Base-by-base conservation (phyloP, 1,140 invertebrate species). In the Brachystomella parvula region DNA sequence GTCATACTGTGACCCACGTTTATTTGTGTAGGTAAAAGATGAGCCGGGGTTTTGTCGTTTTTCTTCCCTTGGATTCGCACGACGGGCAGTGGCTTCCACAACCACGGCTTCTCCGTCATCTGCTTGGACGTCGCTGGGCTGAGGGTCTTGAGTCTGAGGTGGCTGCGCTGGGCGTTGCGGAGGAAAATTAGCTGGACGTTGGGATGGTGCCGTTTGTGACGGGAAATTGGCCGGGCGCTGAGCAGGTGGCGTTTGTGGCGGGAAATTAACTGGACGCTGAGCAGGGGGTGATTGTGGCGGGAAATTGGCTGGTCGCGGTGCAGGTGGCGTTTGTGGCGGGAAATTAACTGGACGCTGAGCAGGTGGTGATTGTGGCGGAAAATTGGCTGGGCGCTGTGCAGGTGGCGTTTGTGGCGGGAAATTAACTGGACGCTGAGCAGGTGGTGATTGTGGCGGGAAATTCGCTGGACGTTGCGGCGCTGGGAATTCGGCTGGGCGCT, bases 1-100 rank as follows among this genome's bases (percentile, higher is more conserved):
- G 44, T 67, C 65, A 29, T 62, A 67, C 30, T 56, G 47, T 17
- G 61, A 61, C 39, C 65, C 65, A 31, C 35, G 61, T 19, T 39
- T 39, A 33, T 59, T 67, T 1, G 32, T 29, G 49, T 57, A 67
- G 15, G 60, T 57, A 15, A 63, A 56, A 15, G 61, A 67, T 56
- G 65, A 67, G 6, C 35, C 19, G 35, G 6, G 6, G 35, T 39
- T 19, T 39, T 6, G 6, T 39, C 6, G 6, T 9, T 39, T 39
- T 6, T 39, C 35, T 6, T 39, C 19, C 6, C 6, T 19, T 39
- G 6, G 35, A 39, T 39, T 39, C 19, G 35, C 35, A 39, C 6
- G 6, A 19, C 35, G 35, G 6, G 6, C 19, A 39, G 35, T 39
- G 6, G 35, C 35, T 39, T 39, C 35, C 6, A 17, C 9, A 12